Base-by-base conservation (phyloP, 2,797 vertebrate genomes). In the Podargus strigoides region DNA sequence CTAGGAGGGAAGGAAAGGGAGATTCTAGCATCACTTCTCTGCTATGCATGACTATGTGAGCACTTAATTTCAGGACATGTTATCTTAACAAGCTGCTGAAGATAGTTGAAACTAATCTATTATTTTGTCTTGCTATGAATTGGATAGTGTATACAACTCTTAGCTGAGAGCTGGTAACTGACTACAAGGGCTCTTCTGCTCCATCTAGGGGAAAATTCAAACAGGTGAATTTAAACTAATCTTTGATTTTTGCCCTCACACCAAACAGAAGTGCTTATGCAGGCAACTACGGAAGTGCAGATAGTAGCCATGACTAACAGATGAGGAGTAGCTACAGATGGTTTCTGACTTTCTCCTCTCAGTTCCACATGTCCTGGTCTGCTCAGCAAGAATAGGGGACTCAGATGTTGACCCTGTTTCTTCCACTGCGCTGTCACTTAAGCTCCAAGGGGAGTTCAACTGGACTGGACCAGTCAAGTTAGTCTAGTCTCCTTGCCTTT, bases 51-150 rank as follows among this genome's bases (percentile, higher is more conserved):
- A n/a, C 60, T 60, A 70, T 30, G 34, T 53, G 32, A 74, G 27
- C 19, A 53, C 72, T 85, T 94, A 10, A 39, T 91, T 95, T 87
- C 68, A 77, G 81, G 37, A 63, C 27, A 16, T 4, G 34, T 74
- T 92, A 77, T 85, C 96, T 92, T 69, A 91, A 82, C 63, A 82
- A 80, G 74, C 50, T 85, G 75, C 70, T 89, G 78, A 85, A 90
- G 75, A 85, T 46, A 80, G 91, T 19, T 87, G 66, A 87, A 77
- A 83, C 52, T 39, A 63, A 94, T 80, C 75, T 83, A 56, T 72
- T 90, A 39, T 87, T 96, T 89, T 87, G 56, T 75, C 46, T 89
- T 74, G 39, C 68, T 46, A 12, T 70, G 72, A 77, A 89, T 7
- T 86, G 74, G 67, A 49, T 69, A 59, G 64, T 18, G 30, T 36